Evolutionary conservation across 1,140 invertebrate species (phyloP).

Genomic region (Eufriesea mexicana): DNA sequence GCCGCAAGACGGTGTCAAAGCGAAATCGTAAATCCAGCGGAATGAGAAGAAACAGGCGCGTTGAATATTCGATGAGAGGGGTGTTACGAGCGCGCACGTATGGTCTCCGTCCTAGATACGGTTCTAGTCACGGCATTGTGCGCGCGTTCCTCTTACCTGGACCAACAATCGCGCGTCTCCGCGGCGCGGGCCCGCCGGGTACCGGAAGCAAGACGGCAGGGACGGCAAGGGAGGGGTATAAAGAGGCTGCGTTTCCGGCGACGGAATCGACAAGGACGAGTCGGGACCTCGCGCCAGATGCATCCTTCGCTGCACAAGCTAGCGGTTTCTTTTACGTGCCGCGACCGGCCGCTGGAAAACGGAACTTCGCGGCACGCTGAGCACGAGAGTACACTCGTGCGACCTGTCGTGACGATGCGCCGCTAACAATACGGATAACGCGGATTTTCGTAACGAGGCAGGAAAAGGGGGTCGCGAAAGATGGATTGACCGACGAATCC

Average conservation of each 20-base stretch:
- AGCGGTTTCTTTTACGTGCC: conserved; percentile 69
- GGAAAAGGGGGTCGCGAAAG: conserved; percentile 53
- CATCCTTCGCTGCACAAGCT: conserved; percentile 80
- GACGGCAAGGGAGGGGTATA: conserved; percentile 49
- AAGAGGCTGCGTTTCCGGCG: conserved; percentile 75
- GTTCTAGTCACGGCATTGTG: conserved; percentile 32
- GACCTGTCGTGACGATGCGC: conserved; percentile 66
- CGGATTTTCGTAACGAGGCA: conserved; percentile 58
- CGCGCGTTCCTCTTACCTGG: conserved; percentile 44
- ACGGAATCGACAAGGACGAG: conserved; percentile 77
- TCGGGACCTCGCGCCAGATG: conserved; percentile 80
- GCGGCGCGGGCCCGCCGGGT: conserved; percentile 23
- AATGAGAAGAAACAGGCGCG: conserved; percentile 39
- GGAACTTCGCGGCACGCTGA: conserved; percentile 66
- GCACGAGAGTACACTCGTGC: conserved; percentile 57
- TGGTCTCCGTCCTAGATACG: conserved; percentile 38
- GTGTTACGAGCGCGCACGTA: neutral
- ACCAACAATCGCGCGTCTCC: conserved; percentile 38
- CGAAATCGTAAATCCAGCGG: conserved; percentile 11
- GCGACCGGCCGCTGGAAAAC: conserved; percentile 59
- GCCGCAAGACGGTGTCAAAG: neutral
- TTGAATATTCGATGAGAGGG: conserved; percentile 38
- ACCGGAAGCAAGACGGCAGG: conserved; percentile 61
- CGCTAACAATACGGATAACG: conserved; percentile 58
- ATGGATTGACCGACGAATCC: conserved; percentile 29